Base-by-base conservation (phyloP, 2,888 invertebrate species). In the Zaprionus lineosus region DNA sequence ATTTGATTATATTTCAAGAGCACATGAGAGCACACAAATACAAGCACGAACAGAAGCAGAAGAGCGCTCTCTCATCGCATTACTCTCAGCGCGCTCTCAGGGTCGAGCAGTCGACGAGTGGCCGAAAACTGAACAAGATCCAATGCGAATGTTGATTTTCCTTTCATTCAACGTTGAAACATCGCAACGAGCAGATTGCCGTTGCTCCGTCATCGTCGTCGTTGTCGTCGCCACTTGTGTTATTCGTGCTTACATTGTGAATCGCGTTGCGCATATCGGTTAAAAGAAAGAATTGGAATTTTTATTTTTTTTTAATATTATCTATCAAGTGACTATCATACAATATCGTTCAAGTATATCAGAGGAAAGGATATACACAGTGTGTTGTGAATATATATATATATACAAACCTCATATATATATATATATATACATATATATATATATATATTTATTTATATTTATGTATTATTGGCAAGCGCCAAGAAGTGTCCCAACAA, bases 131-230 rank as follows among this genome's bases (percentile, higher is more conserved):
- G 74, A 88, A 89, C 88, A 88, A 89, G 88, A 89, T 89, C 89
- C 88, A 87, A 73, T 64, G 87, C 79, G 62, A 84, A 79, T 83
- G 84, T 84, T 84, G 87, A 87, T 89, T 89, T 89, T 89, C 89
- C 88, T 88, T 89, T 89, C 89, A 89, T 88, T 89, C 81, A 76
- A 76, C 74, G 87, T 81, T 56, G 73, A 73, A 58, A 71, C 84
- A 83, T 88, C 87, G 86, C 78, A 73, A 62, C 70, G 87, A 83
- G 63, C 83, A 82, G 88, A 87, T 88, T 88, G 86, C 84, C 86
- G 78, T 76, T 68, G 65, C 74, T 60, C 74, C 70, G 48, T 51
- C 43, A 62, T 60, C 46, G 64, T 36, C 28, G 36, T 55, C 52
- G 44, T 41, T 41, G 31, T 43, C 47, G 48, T 26, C 33, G 39